Percentiles rank a stretch among this genome's conserved stretches.
Evolutionary conservation across 37 sponge, comb jelly and placozoan genomes (phyloP).

Genomic region (Eunapius fragilis): DNA sequence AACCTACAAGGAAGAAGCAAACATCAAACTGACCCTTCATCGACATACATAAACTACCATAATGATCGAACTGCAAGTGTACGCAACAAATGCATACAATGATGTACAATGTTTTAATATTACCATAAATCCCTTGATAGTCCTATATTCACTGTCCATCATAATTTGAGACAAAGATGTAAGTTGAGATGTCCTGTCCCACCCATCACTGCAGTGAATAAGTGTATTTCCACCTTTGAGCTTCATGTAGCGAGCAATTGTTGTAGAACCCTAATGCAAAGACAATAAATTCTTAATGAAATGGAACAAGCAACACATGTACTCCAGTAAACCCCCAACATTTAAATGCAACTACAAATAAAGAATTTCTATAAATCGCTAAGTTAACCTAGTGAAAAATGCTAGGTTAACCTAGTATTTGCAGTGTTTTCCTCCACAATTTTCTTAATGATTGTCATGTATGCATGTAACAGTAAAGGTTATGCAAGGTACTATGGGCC

Average conservation of each 20-base stretch:
- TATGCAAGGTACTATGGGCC: too few relatives aligned
- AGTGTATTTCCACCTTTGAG: conserved; percentile 69
- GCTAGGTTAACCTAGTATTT: too few relatives aligned
- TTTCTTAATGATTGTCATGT: too few relatives aligned
- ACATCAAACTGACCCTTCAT: background rate
- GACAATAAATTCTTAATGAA: background rate
- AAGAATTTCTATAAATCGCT: too few relatives aligned
- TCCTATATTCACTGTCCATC: conserved; percentile 94
- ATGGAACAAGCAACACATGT: background rate
- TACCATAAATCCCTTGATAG: conserved; percentile 86
- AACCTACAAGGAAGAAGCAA: conserved; percentile 33
- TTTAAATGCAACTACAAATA: too few relatives aligned
- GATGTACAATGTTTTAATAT: too few relatives aligned
- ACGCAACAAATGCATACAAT: too few relatives aligned
- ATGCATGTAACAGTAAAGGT: too few relatives aligned
- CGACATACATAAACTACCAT: background rate
- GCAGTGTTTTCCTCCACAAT: too few relatives aligned
- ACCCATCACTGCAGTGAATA: conserved; percentile 99
- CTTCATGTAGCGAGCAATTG: conserved; percentile 81
- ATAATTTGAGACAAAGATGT: conserved; percentile 89
- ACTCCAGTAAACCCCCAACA: background rate
- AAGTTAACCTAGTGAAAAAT: too few relatives aligned
- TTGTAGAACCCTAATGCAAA: conserved; percentile 60
- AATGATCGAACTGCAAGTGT: too few relatives aligned
- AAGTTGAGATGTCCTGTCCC: conserved; percentile 98